Evolutionary conservation across 2,888 invertebrate genomes (phyloP).

Genomic region (Melolontha melolontha): DNA sequence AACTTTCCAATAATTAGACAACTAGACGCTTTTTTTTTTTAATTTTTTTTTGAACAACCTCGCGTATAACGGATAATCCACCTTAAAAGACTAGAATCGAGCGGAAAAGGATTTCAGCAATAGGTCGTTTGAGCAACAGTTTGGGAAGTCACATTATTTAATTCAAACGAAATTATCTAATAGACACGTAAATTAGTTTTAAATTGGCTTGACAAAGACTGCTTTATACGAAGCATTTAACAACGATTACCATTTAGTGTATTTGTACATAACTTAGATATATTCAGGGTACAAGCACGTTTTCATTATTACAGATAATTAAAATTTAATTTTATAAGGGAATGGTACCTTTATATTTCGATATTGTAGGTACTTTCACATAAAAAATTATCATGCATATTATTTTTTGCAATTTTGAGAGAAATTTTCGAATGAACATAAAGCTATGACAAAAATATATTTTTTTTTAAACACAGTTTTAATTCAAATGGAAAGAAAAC

Average conservation of each 20-base stretch:
- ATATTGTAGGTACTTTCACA: too few relatives aligned
- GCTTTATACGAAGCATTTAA: not conserved
- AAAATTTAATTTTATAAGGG: too few relatives aligned
- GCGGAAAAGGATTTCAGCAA: slow-evolving; percentile 27
- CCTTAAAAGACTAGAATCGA: slow-evolving; percentile 27
- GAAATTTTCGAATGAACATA: too few relatives aligned
- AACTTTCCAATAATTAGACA: slow-evolving; percentile 19
- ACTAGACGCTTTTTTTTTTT: slow-evolving; percentile 12
- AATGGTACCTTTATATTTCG: too few relatives aligned
- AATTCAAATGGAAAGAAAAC: too few relatives aligned
- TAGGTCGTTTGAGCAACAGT: slow-evolving; percentile 33
- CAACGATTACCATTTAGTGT: slow-evolving; percentile 3
- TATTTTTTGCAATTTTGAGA: too few relatives aligned
- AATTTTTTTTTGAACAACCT: too few relatives aligned
- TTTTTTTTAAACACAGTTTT: too few relatives aligned
- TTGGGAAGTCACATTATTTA: slow-evolving; percentile 34
- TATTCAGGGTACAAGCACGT: too few relatives aligned
- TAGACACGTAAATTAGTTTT: slow-evolving; percentile 16
- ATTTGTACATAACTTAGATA: not conserved
- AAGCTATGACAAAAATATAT: too few relatives aligned
- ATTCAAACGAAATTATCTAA: slow-evolving; percentile 32
- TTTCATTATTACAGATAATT: too few relatives aligned
- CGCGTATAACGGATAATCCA: slow-evolving; percentile 5
- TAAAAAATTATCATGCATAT: too few relatives aligned
- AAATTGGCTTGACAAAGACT: slow-evolving; percentile 19